A percentile compares a stretch with the other conserved stretches of the same genome.
Evolutionary conservation across 2,113 vertebrate species (phyloP).

Genomic region (Grus americana): DNA sequence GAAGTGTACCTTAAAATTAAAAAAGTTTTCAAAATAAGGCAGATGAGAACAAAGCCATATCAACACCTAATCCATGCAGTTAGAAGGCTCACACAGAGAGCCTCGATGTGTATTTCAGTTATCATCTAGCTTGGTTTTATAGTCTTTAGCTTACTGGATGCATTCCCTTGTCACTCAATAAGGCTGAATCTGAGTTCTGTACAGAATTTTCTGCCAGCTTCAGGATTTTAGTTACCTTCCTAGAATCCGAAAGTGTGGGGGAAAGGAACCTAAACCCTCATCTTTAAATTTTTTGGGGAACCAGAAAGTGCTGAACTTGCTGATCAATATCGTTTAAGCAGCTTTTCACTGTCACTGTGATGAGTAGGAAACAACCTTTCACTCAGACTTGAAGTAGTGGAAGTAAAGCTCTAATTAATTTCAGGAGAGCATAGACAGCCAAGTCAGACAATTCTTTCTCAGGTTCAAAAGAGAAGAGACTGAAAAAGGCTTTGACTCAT

Average conservation of each 20-base stretch:
- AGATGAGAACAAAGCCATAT: neutral
- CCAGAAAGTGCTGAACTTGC: neutral
- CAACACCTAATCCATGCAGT: neutral
- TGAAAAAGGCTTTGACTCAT: constrained; percentile 37
- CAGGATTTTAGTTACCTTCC: neutral
- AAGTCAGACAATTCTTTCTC: constrained; percentile 6
- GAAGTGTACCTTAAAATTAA: neutral
- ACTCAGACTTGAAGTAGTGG: neutral
- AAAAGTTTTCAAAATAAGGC: neutral
- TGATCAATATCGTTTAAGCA: neutral
- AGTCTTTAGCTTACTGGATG: neutral
- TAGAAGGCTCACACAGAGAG: neutral
- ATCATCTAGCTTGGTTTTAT: neutral
- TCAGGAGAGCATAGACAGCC: neutral
- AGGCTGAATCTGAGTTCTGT: neutral
- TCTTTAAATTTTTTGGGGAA: neutral
- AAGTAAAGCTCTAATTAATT: constrained; percentile 44
- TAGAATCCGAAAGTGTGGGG: neutral
- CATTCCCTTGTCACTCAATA: neutral
- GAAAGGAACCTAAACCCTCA: neutral
- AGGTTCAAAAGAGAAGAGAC: constrained; percentile 24
- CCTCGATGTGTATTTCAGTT: neutral
- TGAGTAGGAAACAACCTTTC: neutral
- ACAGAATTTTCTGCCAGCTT: neutral
- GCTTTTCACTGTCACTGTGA: neutral